These are phyloP conservation scores for Dendronephthya gigantea DNA, from an alignment of 64 coral and sea anemone genomes.

Conservation along the genomic window DNA sequence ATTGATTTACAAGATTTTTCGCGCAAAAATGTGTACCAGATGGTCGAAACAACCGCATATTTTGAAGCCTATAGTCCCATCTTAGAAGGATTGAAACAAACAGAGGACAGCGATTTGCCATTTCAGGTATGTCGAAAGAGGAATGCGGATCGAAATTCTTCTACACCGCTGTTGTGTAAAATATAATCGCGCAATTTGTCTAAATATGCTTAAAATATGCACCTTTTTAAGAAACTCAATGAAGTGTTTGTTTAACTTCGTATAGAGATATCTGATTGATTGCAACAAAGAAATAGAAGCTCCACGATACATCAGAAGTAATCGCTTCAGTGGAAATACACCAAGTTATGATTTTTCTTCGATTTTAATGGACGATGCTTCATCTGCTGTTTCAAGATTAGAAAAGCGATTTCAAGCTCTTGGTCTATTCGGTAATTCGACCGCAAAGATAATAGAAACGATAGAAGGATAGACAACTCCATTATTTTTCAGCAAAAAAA, in stretches of 20 bases:
- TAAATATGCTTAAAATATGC: too few relatives aligned
- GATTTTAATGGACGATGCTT: background rate
- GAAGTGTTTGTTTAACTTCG: too few relatives aligned
- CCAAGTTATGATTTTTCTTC: background rate
- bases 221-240: too few relatives aligned
- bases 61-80: conserved; percentile 62
- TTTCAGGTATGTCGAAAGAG: background rate
- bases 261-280: background rate
- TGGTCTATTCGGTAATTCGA: background rate
- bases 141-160: too few relatives aligned
- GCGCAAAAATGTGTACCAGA: conserved; percentile 26
- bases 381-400: background rate
- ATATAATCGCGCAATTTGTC: too few relatives aligned
- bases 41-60: conserved; percentile 54
- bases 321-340: background rate
- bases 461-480: too few relatives aligned
- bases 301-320: background rate
- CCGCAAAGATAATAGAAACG: too few relatives aligned
- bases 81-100: background rate
- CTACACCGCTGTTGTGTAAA: too few relatives aligned
- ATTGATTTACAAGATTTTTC: background rate
- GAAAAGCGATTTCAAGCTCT: background rate
- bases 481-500: too few relatives aligned
- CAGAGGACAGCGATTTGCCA: background rate
- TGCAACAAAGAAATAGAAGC: background rate